Conservation (phyloP, 23 tunicate genomes). For the Corella eumyota region DNA sequence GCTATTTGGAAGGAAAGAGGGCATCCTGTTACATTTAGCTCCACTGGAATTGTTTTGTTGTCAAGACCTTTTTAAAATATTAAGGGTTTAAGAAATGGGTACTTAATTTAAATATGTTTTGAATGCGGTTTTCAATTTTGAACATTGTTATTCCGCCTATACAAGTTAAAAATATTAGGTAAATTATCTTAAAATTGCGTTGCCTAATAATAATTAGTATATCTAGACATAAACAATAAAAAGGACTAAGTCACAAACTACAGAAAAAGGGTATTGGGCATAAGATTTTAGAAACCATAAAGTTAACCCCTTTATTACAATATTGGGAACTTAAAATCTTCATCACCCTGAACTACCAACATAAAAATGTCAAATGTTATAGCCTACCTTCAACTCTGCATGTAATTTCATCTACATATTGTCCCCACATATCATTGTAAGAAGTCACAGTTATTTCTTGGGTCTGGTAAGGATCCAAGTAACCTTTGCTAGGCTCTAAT, state of each 20-base stretch:
- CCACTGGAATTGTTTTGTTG: constrained; percentile 31
- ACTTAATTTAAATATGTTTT: not conserved
- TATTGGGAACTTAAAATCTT: not conserved
- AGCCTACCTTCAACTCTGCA: constrained; percentile 57
- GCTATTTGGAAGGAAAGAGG: constrained; percentile 76
- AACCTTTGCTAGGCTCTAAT: constrained; percentile 35
- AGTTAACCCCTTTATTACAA: not conserved
- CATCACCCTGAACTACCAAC: not conserved
- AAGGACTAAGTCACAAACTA: no score
- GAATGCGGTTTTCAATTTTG: not conserved
- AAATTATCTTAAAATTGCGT: not conserved
- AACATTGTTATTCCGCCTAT: no score
- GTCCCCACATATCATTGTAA: constrained; percentile 79
- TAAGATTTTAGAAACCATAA: no score
- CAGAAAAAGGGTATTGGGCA: no score
- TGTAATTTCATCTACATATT: constrained; percentile 27
- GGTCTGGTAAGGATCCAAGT: constrained; percentile 49
- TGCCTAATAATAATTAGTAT: not conserved
- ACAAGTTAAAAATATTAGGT: no score
- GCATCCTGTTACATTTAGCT: constrained; percentile 60
- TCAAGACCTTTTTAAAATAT: constrained; percentile 23
- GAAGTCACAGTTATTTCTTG: constrained; percentile 40
- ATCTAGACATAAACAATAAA: no score
- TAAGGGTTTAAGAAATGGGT: constrained; percentile 6
- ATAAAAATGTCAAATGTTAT: not conserved